Conservation (phyloP, 2,888 invertebrate species). For the Pyrochroa serraticornis region DNA sequence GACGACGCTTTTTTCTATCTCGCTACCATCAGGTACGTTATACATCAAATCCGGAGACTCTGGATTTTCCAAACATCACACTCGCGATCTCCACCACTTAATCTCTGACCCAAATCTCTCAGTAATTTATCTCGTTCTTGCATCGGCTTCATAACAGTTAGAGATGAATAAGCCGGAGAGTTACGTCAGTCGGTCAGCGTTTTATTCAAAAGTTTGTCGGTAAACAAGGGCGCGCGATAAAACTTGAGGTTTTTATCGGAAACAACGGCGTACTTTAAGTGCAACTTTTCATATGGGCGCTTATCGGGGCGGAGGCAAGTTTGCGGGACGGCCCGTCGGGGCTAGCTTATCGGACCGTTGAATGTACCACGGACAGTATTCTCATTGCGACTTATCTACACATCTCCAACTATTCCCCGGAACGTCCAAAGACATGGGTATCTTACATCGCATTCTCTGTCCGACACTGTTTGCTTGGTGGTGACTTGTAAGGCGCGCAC, state of each 20-base stretch:
- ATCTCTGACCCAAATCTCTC: constrained; percentile 37
- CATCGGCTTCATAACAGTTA: constrained; percentile 30
- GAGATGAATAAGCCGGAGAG: constrained; percentile 29
- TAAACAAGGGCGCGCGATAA: constrained; percentile 36
- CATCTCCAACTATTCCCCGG: constrained; percentile 39
- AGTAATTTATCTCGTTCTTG: constrained; percentile 34
- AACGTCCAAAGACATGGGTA: constrained; percentile 42
- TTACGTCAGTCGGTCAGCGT: constrained; percentile 34
- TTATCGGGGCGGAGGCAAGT: constrained; percentile 18
- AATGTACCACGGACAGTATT: constrained; percentile 47
- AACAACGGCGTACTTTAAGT: constrained; percentile 36
- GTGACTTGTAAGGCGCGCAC: constrained; percentile 19
- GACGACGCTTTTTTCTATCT: constrained; percentile 22
- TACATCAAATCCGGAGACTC: too few relatives aligned
- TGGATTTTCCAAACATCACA: constrained; percentile 28
- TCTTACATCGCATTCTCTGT: constrained; percentile 40
- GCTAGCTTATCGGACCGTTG: constrained; percentile 41
- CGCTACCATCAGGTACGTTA: constrained; percentile 23
- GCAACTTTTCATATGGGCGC: constrained; percentile 45
- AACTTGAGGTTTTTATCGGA: constrained; percentile 41
- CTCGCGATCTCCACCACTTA: constrained; percentile 19
- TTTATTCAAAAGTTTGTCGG: constrained; percentile 32
- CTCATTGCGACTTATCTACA: constrained; percentile 40
- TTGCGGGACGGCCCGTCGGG: constrained; percentile 30
- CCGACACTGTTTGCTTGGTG: constrained; percentile 31